Conservation (phyloP, 2,888 invertebrate species). For the Danaus chrysippus region DNA sequence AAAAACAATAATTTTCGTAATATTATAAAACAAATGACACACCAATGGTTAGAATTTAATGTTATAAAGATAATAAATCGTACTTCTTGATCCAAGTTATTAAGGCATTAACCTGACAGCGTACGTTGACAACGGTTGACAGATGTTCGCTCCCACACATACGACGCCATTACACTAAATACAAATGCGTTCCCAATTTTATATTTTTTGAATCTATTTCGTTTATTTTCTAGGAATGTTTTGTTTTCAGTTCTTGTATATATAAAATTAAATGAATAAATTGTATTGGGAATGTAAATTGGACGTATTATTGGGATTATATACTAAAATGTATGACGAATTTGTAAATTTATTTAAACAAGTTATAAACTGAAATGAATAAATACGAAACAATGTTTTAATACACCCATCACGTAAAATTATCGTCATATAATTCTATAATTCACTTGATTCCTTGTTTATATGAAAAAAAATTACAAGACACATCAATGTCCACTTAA, state of each 20-base stretch:
- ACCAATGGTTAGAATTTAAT: background rate
- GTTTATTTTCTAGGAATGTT: slow-evolving; percentile 17
- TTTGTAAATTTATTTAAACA: too few relatives aligned
- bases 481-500: too few relatives aligned
- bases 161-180: slow-evolving; percentile 61
- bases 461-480: too few relatives aligned
- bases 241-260: background rate
- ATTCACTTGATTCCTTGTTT: too few relatives aligned
- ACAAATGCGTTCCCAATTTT: slow-evolving; percentile 53
- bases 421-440: too few relatives aligned
- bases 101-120: slow-evolving; percentile 45
- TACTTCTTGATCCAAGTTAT: slow-evolving; percentile 35
- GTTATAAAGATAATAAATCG: background rate
- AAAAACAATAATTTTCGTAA: slow-evolving; percentile 12
- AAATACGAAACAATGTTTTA: too few relatives aligned
- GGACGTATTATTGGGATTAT: too few relatives aligned
- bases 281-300: too few relatives aligned
- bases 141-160: slow-evolving; percentile 63
- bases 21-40: slow-evolving; percentile 12
- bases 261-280: too few relatives aligned
- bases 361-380: too few relatives aligned
- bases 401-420: too few relatives aligned
- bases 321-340: too few relatives aligned
- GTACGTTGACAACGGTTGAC: slow-evolving; percentile 58
- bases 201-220: slow-evolving; percentile 37